Percentiles rank a stretch among this genome's conserved stretches.
phyloP scores from a whole-genome alignment of 2,888 invertebrate genomes.

The Vesta saturnalis region DNA sequence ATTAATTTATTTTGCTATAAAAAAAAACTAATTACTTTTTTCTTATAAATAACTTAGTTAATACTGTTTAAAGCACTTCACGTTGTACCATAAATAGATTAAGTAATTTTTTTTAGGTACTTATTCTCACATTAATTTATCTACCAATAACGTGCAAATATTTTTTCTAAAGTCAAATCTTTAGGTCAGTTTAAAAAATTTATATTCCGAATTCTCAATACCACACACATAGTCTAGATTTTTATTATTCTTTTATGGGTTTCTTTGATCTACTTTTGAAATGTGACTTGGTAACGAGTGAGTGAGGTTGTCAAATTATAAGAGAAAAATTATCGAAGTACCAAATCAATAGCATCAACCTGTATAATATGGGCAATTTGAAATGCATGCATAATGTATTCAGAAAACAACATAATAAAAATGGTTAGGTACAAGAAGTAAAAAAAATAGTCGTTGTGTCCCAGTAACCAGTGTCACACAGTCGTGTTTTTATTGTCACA shows the following conservation, averaged over 20 bases:
- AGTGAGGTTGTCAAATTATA: too few species aligned
- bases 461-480: conserved; percentile 52
- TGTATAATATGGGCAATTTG: conserved; percentile 21
- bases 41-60: background rate
- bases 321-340: too few species aligned
- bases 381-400: conserved; percentile 29
- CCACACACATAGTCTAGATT: background rate
- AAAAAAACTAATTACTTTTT: conserved; percentile 1
- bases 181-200: background rate
- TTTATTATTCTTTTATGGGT: background rate
- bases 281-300: too few species aligned
- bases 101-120: too few species aligned
- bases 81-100: too few species aligned
- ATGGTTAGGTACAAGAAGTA: conserved; percentile 34
- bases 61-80: background rate
- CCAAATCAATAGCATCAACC: conserved; percentile 7
- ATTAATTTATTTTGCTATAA: background rate
- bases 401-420: conserved; percentile 44
- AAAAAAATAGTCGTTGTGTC: conserved; percentile 46
- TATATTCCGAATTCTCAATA: background rate
- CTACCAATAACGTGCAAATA: too few species aligned
- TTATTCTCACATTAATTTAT: too few species aligned
- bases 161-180: too few species aligned
- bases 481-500: conserved; percentile 54
- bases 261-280: too few species aligned